A percentile compares a stretch with the other conserved stretches of the same genome.
Conservation (phyloP, 2,888 invertebrate genomes). For the Priapulus caudatus region DNA sequence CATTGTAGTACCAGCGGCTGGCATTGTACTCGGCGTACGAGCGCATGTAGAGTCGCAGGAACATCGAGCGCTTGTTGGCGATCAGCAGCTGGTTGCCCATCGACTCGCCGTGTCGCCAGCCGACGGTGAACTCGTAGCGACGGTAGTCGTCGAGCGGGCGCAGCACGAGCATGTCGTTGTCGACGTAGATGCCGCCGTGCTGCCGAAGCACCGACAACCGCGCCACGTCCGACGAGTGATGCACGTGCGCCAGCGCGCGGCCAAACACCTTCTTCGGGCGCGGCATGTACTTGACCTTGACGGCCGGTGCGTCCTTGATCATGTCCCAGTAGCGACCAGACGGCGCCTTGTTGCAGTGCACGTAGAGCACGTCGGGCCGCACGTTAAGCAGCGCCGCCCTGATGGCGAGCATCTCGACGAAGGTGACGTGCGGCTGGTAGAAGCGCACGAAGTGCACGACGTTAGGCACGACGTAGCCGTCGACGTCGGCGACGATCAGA, state of each 20-base stretch:
- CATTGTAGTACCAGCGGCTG: background rate
- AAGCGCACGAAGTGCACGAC: background rate
- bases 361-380: background rate
- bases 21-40: background rate
- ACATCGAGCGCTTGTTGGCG: background rate
- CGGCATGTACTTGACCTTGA: background rate
- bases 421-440: background rate
- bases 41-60: background rate
- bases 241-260: background rate
- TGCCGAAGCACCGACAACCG: background rate
- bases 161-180: background rate
- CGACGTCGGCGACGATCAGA: too few relatives aligned
- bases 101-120: background rate
- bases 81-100: conserved; percentile 7
- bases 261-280: background rate
- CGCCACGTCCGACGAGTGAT: background rate
- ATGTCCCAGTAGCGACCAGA: background rate
- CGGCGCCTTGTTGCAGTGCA: background rate
- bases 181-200: background rate
- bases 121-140: background rate
- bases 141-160: background rate
- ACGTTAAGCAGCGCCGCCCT: background rate
- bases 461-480: background rate
- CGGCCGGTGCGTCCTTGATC: background rate
- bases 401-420: background rate